Evolutionary conservation across 2,888 invertebrate genomes (phyloP), one percentile per base, ranked within the genome.

Genomic region (Andrena dorsata): DNA sequence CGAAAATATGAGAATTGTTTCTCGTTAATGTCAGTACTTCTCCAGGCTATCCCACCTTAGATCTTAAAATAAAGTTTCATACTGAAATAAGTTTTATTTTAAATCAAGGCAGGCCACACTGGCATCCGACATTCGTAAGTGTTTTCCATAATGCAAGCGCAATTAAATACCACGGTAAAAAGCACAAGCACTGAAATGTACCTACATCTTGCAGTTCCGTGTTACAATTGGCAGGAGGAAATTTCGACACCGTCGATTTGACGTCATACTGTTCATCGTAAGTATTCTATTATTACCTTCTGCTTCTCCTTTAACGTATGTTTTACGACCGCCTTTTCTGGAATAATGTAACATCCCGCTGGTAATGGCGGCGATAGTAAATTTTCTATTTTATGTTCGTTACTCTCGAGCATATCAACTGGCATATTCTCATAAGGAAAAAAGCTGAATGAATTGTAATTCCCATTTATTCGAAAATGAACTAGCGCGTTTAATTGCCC

Each of bases 241-340:
- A 71, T 76, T 71, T 76, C 76, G 20, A 61, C 35, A 71, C 5
- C n/a, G 51, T 26, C 63, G 16, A 71, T 56, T 10, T 53, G 71
- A 76, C 61, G 72, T 76, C 63, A 71, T 16, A 60, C n/a, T 60
- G 58, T 71, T 71, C 28, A 49, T 71, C n/a, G 30, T 60, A 70
- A 70, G 8, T 71, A 72, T 53, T 56, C 23, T 10, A 41, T 72
- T 71, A n/a, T 13, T 70, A 41, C 28, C 1, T 56, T 56, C 13
- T 10, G 61, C 41, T 47, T 30, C 13, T 16, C 28, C 4, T 60
- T 60, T 47, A n/a, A 35, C 26, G 7, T 35, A 16, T 20, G 49
- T n/a, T 68, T n/a, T 20, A 20, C 47, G 23, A 49, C 5, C 23
- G 7, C 51, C 16, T 53, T 41, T 53, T 23, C 28, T 10, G 28